Conservation (phyloP, 2,113 vertebrate genomes). For the Indri indri region DNA sequence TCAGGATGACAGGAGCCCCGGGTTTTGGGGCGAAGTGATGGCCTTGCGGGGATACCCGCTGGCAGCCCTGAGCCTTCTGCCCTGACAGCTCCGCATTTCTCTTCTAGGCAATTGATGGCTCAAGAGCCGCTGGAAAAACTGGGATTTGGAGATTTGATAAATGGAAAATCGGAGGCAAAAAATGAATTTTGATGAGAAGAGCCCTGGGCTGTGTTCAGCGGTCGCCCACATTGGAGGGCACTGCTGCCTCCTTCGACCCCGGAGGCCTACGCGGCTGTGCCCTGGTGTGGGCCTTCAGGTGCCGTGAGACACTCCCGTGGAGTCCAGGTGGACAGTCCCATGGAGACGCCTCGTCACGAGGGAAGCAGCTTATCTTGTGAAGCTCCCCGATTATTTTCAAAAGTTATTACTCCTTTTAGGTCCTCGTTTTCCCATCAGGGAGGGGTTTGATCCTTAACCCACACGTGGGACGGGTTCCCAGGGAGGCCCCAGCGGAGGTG, state of each 20-base stretch:
- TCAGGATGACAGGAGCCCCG: neutral
- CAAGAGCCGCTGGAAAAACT: conserved; percentile 93
- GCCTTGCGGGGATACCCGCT: neutral
- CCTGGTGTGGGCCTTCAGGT: too few species aligned
- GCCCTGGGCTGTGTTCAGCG: neutral
- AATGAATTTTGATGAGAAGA: conserved; percentile 70
- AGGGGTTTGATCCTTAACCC: neutral
- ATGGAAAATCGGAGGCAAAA: conserved; percentile 77
- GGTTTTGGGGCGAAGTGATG: neutral
- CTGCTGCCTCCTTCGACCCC: fast-evolving
- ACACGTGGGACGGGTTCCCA: fast-evolving
- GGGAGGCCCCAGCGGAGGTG: too few species aligned
- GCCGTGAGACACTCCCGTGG: fast-evolving
- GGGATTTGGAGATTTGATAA: conserved; percentile 91
- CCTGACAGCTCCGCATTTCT: neutral
- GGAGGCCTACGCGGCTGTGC: neutral
- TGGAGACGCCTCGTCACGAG: fast-evolving
- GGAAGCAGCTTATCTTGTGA: neutral
- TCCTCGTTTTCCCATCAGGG: neutral
- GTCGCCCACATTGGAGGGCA: neutral
- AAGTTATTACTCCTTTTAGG: neutral
- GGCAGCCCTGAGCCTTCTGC: neutral
- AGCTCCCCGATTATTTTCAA: neutral
- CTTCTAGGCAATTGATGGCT: conserved; percentile 93
- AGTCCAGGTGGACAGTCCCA: too few species aligned